Percentiles rank a stretch among this genome's conserved stretches.
phyloP scores from a whole-genome alignment of 2,113 vertebrate genomes.

The Pavo muticus region DNA sequence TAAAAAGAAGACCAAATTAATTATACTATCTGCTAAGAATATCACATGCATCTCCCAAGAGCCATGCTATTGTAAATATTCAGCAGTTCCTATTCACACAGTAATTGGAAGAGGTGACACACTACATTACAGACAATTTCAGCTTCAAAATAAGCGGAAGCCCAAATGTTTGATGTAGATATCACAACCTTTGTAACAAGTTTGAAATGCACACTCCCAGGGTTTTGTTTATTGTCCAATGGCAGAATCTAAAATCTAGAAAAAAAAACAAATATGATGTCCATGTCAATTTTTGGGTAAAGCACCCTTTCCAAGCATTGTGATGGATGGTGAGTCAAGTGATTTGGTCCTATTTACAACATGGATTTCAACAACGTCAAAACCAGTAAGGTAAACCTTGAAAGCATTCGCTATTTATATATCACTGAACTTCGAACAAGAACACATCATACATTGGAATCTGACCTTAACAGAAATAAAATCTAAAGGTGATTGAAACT shows the following conservation, averaged over 20 bases:
- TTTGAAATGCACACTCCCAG: not conserved
- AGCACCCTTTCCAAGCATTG: not conserved
- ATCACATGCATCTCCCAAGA: not conserved
- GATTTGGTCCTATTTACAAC: not conserved
- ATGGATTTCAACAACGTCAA: constrained; percentile 40
- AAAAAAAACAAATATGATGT: rapidly evolving
- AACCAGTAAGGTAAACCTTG: constrained; percentile 49
- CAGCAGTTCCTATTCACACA: constrained; percentile 10
- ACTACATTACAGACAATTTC: not conserved
- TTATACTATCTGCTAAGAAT: constrained; percentile 35
- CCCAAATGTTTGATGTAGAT: not conserved
- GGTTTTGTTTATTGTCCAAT: not conserved
- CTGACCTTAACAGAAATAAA: constrained; percentile 63
- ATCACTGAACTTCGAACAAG: constrained; percentile 42
- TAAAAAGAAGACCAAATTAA: constrained; percentile 37
- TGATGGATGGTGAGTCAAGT: not conserved
- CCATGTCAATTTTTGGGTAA: not conserved
- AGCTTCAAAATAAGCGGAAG: not conserved
- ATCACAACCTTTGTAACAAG: not conserved
- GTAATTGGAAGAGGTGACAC: not conserved
- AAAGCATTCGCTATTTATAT: constrained; percentile 64
- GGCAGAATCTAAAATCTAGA: not conserved
- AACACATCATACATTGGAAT: constrained; percentile 30
- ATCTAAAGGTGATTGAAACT: constrained; percentile 41
- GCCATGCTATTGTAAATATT: constrained; percentile 3